Percentiles rank a stretch among this genome's conserved stretches.
phyloP scores from a whole-genome alignment of 2,888 invertebrate genomes.

The Rutpela maculata region DNA sequence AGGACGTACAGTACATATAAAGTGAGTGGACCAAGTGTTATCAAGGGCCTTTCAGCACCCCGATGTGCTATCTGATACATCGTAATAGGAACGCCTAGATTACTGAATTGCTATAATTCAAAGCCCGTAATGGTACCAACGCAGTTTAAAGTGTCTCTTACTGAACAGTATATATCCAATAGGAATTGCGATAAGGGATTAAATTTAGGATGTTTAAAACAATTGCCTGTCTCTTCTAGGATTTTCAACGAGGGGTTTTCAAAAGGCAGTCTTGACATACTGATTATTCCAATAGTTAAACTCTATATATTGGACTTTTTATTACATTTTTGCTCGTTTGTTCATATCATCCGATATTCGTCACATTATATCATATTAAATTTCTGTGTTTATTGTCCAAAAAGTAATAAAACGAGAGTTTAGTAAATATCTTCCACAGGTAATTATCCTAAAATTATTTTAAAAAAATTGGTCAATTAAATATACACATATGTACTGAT shows the following conservation, averaged over 20 bases:
- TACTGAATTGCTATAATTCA: conserved; percentile 19
- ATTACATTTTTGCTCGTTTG: no score
- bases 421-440: no score
- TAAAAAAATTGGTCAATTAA: no score
- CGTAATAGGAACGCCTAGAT: conserved; percentile 29
- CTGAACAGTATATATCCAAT: conserved; percentile 8
- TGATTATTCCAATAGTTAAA: background rate
- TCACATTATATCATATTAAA: no score
- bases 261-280: background rate
- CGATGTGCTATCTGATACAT: conserved; percentile 27
- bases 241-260: background rate
- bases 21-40: conserved; percentile 21
- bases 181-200: background rate
- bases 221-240: background rate
- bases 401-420: no score
- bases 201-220: conserved; percentile 9
- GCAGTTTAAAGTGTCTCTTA: background rate
- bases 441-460: no score
- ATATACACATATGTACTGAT: no score
- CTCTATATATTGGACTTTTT: no score
- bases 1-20: background rate
- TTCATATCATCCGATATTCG: no score
- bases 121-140: conserved; percentile 17
- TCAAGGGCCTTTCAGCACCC: conserved; percentile 18
- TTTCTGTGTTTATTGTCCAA: no score